Evolutionary conservation across 2,113 vertebrate genomes (phyloP).

Genomic region (Tringa solitaria): DNA sequence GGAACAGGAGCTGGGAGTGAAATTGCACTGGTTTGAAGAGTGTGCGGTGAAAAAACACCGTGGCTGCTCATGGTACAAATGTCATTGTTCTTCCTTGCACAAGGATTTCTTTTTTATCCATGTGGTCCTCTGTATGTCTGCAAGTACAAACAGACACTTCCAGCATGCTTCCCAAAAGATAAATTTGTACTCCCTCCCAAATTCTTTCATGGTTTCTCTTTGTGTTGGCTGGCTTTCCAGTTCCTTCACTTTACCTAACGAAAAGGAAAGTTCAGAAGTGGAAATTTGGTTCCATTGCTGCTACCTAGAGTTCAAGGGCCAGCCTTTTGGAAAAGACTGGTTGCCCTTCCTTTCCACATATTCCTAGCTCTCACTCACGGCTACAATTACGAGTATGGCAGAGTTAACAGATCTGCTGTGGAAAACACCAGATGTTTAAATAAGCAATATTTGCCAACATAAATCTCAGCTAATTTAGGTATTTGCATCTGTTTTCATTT

Average conservation of each 20-base stretch:
- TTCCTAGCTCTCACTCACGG: neutral
- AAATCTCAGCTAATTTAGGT: neutral
- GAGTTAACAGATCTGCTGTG: neutral
- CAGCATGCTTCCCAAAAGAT: rapidly evolving
- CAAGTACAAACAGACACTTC: neutral
- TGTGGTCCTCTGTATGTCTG: neutral
- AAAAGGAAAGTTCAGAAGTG: neutral
- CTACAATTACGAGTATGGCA: neutral
- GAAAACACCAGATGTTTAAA: neutral
- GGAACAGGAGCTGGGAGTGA: neutral
- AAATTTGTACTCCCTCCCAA: neutral
- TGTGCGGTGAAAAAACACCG: neutral
- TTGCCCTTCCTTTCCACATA: neutral
- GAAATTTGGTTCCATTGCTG: neutral
- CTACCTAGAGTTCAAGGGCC: neutral
- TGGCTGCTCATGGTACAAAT: neutral
- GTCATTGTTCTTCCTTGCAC: neutral
- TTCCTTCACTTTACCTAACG: neutral
- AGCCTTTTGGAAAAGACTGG: neutral
- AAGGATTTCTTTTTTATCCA: neutral
- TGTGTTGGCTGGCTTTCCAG: neutral
- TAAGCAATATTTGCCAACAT: neutral
- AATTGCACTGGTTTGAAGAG: neutral
- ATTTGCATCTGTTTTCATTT: neutral
- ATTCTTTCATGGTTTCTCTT: neutral